These are phyloP conservation scores for Chrysopilus asiliformis DNA, from an alignment of 2,888 invertebrate species.

Conservation along the genomic window DNA sequence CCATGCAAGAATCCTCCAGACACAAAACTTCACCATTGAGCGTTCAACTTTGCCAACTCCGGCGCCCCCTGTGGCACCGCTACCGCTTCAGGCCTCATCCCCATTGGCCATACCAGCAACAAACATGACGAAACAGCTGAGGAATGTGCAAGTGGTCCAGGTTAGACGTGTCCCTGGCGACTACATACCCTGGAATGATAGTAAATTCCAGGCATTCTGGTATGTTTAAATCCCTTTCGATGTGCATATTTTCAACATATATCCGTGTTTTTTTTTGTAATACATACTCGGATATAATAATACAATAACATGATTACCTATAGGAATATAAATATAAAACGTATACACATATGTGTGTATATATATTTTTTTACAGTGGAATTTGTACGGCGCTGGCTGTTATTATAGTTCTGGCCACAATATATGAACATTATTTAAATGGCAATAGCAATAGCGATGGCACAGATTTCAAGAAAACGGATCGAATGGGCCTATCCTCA, in stretches of 20 bases:
- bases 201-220: conserved; percentile 54
- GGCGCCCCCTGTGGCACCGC: too few species aligned
- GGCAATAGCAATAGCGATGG: conserved; percentile 32
- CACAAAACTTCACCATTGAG: conserved; percentile 12
- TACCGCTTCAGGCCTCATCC: too few species aligned
- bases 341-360: too few species aligned
- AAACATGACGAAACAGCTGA: too few species aligned
- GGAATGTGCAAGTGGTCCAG: conserved; percentile 44
- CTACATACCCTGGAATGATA: conserved; percentile 48
- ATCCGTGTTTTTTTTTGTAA: too few species aligned
- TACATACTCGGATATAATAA: too few species aligned
- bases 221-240: too few species aligned
- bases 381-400: conserved; percentile 1
- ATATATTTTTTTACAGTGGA: conserved; percentile 7
- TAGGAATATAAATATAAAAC: too few species aligned
- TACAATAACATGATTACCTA: too few species aligned
- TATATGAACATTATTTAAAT: conserved; percentile 46
- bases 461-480: conserved; percentile 6
- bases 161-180: conserved; percentile 56
- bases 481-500: neutral
- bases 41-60: conserved; percentile 10
- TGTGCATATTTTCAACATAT: too few species aligned
- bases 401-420: conserved; percentile 44
- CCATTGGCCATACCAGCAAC: too few species aligned
- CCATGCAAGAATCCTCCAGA: conserved; percentile 24